These are phyloP conservation scores for Epistrophe eligans DNA, from an alignment of 2,888 invertebrate species.

Conservation along the genomic window DNA sequence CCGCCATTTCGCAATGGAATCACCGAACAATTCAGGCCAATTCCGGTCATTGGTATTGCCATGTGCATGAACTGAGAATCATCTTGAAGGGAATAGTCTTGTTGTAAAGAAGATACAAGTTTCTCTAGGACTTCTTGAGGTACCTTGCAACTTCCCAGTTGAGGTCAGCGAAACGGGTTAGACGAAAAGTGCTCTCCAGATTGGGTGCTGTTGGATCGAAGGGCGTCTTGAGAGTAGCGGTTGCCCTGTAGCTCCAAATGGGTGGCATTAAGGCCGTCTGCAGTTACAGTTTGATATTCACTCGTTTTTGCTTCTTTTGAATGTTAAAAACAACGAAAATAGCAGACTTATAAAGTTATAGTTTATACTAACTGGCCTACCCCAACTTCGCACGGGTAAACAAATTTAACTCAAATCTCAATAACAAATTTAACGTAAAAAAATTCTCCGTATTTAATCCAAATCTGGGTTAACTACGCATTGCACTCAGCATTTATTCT, in stretches of 20 bases:
- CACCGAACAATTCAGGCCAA: constrained; percentile 95
- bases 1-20: constrained; percentile 94
- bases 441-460: no score
- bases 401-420: no score
- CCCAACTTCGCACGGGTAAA: no score
- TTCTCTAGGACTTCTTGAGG: constrained; percentile 95
- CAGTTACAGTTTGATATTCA: constrained; percentile 87
- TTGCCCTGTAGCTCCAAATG: constrained; percentile 97
- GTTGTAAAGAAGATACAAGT: constrained; percentile 89
- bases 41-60: constrained; percentile 94
- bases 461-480: no score
- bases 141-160: constrained; percentile 98
- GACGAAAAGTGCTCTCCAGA: constrained; percentile 94
- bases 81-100: constrained; percentile 93
- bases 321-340: constrained; percentile 60
- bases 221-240: constrained; percentile 92
- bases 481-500: no score
- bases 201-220: constrained; percentile 95
- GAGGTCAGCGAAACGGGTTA: constrained; percentile 96
- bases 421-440: no score
- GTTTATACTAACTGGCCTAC: no score
- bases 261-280: constrained; percentile 93
- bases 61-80: constrained; percentile 96
- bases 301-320: constrained; percentile 83
- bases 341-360: no score